Conservation (phyloP, 2,113 vertebrate genomes). For the Condylura cristata region DNA sequence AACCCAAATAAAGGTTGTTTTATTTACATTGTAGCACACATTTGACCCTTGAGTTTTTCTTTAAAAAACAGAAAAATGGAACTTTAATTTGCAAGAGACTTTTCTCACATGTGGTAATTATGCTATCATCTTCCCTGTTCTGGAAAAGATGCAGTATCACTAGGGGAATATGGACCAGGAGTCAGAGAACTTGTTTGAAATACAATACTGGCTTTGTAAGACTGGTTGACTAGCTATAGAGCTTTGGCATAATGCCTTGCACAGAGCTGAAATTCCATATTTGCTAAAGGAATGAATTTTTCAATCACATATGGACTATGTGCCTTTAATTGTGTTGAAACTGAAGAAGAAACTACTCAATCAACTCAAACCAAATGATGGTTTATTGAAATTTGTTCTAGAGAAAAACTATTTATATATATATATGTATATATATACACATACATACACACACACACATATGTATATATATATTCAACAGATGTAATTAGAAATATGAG, state of each 20-base stretch:
- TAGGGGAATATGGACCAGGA: neutral
- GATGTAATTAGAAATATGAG: slow-evolving; percentile 3
- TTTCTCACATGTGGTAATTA: neutral
- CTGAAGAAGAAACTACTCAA: slow-evolving; percentile 48
- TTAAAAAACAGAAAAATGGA: neutral
- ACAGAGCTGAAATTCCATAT: slow-evolving; percentile 50
- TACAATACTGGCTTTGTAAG: neutral
- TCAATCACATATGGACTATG: slow-evolving; percentile 46
- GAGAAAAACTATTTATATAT: too few relatives aligned
- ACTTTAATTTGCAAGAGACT: slow-evolving; percentile 3
- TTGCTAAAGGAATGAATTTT: slow-evolving; percentile 55
- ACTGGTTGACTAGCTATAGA: neutral
- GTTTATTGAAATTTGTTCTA: slow-evolving; percentile 35
- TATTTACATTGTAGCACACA: neutral
- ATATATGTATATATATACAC: too few relatives aligned
- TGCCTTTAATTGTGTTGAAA: slow-evolving; percentile 55
- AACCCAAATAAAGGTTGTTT: neutral
- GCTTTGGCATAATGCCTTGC: slow-evolving; percentile 33
- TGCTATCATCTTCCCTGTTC: neutral
- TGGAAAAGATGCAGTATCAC: neutral
- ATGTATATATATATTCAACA: slow-evolving; percentile 55
- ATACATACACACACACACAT: too few relatives aligned
- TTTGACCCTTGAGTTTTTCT: slow-evolving; percentile 20
- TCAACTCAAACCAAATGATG: slow-evolving; percentile 55
- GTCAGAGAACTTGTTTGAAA: slow-evolving; percentile 7